phyloP scores from a whole-genome alignment of 2,113 vertebrate species.

The Phrynosoma platyrhinos region DNA sequence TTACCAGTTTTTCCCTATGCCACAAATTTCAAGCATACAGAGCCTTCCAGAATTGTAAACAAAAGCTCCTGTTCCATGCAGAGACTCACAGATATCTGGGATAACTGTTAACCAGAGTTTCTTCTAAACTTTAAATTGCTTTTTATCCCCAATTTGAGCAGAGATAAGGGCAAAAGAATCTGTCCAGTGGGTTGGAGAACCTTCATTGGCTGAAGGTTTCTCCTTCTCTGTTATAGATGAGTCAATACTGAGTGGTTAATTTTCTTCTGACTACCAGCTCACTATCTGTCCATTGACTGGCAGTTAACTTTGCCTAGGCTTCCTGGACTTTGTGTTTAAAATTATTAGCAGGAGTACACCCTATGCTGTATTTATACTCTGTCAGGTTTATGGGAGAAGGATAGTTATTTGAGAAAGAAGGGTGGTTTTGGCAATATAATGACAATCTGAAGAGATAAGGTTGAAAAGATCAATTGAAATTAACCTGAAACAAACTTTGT shows the following conservation, averaged over 20 bases:
- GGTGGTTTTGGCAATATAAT: constrained; percentile 6
- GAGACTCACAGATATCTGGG: too few species aligned
- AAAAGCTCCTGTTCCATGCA: too few species aligned
- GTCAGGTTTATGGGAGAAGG: not conserved
- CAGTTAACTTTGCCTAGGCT: too few species aligned
- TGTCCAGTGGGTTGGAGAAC: not conserved
- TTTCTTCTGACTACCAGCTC: not conserved
- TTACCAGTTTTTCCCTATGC: too few species aligned
- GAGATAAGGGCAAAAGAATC: not conserved
- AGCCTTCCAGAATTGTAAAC: not conserved
- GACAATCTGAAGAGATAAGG: constrained; percentile 3
- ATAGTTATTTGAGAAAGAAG: not conserved
- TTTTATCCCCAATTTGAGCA: not conserved
- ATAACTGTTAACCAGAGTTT: too few species aligned
- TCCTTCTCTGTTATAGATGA: not conserved
- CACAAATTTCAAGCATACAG: not conserved
- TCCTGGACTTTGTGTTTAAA: not conserved
- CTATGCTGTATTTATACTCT: not conserved
- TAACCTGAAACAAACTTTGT: not conserved
- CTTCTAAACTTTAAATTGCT: too few species aligned
- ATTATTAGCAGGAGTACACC: not conserved
- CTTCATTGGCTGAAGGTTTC: not conserved
- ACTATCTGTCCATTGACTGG: not conserved
- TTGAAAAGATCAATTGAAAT: not conserved
- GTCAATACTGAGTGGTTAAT: not conserved